Percentiles rank a stretch among this genome's conserved stretches.
phyloP scores from a whole-genome alignment of 2,797 vertebrate genomes.

The Simalia tracyae region DNA sequence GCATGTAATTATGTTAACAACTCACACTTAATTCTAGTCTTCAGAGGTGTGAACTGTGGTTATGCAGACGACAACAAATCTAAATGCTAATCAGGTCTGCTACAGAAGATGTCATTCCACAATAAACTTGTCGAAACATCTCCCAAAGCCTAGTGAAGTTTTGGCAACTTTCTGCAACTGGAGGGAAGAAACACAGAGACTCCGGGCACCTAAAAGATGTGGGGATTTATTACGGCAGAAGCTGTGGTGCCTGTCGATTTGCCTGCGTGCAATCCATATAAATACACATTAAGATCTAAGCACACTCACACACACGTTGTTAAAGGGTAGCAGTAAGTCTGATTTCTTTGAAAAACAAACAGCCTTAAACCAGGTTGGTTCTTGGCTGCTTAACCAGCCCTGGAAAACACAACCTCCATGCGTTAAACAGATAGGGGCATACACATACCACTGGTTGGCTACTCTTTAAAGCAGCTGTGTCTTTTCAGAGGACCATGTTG shows the following conservation, averaged over 20 bases:
- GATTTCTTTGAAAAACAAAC: too few species aligned
- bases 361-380: too few species aligned
- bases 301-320: too few species aligned
- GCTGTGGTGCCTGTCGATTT: neutral
- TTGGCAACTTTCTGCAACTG: constrained; percentile 51
- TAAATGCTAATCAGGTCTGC: constrained; percentile 67
- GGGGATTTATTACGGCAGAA: neutral
- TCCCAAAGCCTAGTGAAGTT: constrained; percentile 54
- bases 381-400: too few species aligned
- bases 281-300: too few species aligned
- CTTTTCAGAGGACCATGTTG: too few species aligned
- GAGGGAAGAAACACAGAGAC: constrained; percentile 47
- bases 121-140: constrained; percentile 70
- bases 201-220: neutral
- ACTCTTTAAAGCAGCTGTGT: too few species aligned
- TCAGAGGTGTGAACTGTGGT: constrained; percentile 58
- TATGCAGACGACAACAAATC: constrained; percentile 68
- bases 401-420: too few species aligned
- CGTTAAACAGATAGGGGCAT: too few species aligned
- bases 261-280: too few species aligned
- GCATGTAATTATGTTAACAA: constrained; percentile 51
- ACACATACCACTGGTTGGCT: too few species aligned
- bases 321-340: too few species aligned
- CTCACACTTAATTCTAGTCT: constrained; percentile 50
- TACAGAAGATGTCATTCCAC: constrained; percentile 68